Base-by-base conservation (phyloP, 2,888 invertebrate genomes). In the Nemapogon koenigi region DNA sequence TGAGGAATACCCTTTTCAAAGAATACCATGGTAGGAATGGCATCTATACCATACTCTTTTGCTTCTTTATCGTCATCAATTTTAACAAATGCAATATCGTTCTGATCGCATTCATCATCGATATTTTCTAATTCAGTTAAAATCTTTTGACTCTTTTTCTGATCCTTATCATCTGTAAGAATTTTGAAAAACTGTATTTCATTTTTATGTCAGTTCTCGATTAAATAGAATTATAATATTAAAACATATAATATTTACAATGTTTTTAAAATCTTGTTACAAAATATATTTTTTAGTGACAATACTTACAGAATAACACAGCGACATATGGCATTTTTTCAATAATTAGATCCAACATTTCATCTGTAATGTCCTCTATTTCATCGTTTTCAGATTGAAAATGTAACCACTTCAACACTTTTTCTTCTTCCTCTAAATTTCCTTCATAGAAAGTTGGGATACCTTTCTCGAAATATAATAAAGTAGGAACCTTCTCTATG, bases 341-440 rank as follows among this genome's bases (percentile, higher is more conserved):
- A 50, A 95, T 89, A 48, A 95, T 87, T 58, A 92, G 82, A 60
- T 94, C 94, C 46, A 95, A 80, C 93, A 95, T 94, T 81, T 95
- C 94, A 63, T 94, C 93, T 13, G 94, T 95, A 40, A 95, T 89
- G 57, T 95, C 94, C 75, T 95, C 94, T 50, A 95, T 95, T 78
- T 94, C 92, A 63, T 95, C 94, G 50, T 85, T 88, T 51, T 90
- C 91, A 29, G 86, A 83, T 61, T 94, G 94, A 52, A 90, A 86
- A 50, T 87, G 88, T 16, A 94, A 82, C 94, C 94, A 94, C 50
- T 85, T 87, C 1, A 94, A 68, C 13, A 94, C 90, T 62, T 91
- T 91, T 46, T 93, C 92, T 64, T 94, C 94, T 51, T 94, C 92
- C 68, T 91, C 91, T 49, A 94, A 78, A 63, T 93, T 91, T 47